Evolutionary conservation across 2,797 vertebrate genomes (phyloP).

Genomic region (Gallirallus australis): DNA sequence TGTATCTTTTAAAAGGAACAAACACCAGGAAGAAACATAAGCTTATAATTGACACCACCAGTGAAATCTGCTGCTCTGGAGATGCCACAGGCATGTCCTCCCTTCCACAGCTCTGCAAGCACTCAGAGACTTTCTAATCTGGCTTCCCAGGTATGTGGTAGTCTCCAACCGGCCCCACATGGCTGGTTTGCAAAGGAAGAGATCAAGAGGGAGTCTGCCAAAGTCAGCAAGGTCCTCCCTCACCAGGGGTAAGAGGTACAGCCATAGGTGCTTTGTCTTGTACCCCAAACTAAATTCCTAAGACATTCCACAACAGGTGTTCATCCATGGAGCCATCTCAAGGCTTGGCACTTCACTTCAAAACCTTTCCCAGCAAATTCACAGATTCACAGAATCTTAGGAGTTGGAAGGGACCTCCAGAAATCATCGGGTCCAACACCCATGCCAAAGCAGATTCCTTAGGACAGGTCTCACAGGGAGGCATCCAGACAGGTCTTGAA

Average conservation of each 20-base stretch:
- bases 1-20: not conserved
- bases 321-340: not conserved
- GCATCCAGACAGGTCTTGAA: no score
- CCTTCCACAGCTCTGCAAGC: not conserved
- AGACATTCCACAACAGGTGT: not conserved
- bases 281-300: not conserved
- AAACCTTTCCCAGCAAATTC: not conserved
- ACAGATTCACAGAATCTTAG: no score
- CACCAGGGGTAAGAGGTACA: not conserved
- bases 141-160: rapidly evolving
- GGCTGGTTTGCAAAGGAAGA: not conserved
- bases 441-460: no score
- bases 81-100: not conserved
- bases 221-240: not conserved
- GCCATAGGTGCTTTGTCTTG: not conserved
- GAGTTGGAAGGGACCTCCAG: no score
- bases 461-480: no score
- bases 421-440: no score
- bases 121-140: not conserved
- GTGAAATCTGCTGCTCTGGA: not conserved
- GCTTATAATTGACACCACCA: not conserved
- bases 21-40: not conserved
- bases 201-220: not conserved
- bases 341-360: not conserved
- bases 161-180: rapidly evolving